Percentiles rank a stretch among this genome's conserved stretches.
Evolutionary conservation across 2,113 vertebrate genomes (phyloP).

Genomic region (Callopanchax toddi): DNA sequence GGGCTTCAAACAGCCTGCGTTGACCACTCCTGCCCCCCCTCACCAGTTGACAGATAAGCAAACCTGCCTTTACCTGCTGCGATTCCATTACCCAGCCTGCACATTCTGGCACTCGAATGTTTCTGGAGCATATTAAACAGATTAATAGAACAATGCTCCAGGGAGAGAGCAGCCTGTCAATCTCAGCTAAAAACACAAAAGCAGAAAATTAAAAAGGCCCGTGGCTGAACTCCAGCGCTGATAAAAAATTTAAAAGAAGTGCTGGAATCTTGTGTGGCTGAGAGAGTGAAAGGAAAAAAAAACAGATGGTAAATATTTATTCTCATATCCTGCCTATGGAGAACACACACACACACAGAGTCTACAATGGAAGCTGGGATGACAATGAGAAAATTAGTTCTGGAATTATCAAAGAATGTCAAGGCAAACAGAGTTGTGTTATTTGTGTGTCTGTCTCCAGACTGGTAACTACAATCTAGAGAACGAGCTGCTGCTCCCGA

Average conservation of each 20-base stretch:
- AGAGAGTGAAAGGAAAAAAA: slow-evolving; percentile 35
- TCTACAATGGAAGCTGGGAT: slow-evolving; percentile 47
- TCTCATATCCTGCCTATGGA: slow-evolving; percentile 73
- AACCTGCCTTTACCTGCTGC: slow-evolving; percentile 75
- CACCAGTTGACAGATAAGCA: slow-evolving; percentile 73
- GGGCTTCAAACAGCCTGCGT: not conserved
- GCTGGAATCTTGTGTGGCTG: slow-evolving; percentile 67
- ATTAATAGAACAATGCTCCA: slow-evolving; percentile 86
- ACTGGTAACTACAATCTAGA: slow-evolving; percentile 50
- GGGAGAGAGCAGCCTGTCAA: slow-evolving; percentile 83
- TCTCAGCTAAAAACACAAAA: slow-evolving; percentile 83
- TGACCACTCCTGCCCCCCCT: slow-evolving; percentile 51
- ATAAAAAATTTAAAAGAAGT: slow-evolving; percentile 72
- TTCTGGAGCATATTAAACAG: slow-evolving; percentile 89
- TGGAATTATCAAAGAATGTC: slow-evolving; percentile 59
- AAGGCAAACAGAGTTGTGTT: no score
- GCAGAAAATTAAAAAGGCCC: slow-evolving; percentile 88
- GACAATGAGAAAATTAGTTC: slow-evolving; percentile 59
- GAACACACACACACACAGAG: slow-evolving; percentile 11
- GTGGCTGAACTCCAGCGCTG: slow-evolving; percentile 84
- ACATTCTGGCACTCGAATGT: slow-evolving; percentile 77
- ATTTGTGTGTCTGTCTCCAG: slow-evolving; percentile 58
- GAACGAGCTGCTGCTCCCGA: slow-evolving; percentile 46
- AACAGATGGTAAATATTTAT: slow-evolving; percentile 84
- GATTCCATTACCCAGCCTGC: slow-evolving; percentile 82